Conservation (phyloP, 2,113 vertebrate genomes). For the Tragelaphus buxtoni region DNA sequence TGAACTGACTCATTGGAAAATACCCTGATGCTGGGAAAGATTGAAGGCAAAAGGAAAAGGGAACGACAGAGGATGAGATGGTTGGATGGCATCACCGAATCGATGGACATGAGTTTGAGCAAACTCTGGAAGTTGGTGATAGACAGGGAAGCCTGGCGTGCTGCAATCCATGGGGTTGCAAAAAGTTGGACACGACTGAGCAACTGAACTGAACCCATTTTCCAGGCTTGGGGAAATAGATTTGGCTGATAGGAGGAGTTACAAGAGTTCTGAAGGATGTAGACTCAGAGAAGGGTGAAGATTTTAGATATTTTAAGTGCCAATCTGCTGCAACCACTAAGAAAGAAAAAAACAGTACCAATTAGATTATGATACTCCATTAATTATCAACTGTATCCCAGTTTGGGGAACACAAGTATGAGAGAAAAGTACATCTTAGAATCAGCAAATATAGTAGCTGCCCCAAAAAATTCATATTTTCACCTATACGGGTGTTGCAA, state of each 20-base stretch:
- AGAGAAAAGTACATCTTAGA: not conserved
- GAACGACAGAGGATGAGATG: not conserved
- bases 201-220: not conserved
- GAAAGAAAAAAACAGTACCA: not conserved
- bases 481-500: not conserved
- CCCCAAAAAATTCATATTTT: not conserved
- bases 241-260: not conserved
- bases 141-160: not conserved
- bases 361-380: not conserved
- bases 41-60: not conserved
- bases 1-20: not conserved
- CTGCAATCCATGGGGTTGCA: not conserved
- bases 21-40: not conserved
- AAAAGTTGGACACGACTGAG: not conserved
- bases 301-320: not conserved
- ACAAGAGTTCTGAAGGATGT: not conserved
- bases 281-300: not conserved
- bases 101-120: not conserved
- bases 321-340: not conserved
- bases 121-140: not conserved
- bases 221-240: not conserved
- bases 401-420: not conserved
- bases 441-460: not conserved
- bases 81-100: not conserved
- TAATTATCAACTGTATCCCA: not conserved